Evolutionary conservation across 2,113 vertebrate genomes (phyloP).

Genomic region (Naja naja): DNA sequence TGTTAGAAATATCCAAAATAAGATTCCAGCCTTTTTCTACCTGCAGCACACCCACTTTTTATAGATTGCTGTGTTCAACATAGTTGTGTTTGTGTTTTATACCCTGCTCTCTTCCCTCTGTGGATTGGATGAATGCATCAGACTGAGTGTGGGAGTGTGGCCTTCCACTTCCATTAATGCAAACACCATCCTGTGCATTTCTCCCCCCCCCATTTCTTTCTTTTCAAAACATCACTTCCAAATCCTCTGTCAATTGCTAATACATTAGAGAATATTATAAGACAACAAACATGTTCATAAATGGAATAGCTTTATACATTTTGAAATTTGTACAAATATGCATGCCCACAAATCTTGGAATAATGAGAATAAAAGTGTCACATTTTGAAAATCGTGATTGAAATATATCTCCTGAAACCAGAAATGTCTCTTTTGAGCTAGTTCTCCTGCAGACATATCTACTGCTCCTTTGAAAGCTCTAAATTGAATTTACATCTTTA

Average conservation of each 20-base stretch:
- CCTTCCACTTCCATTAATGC: background rate
- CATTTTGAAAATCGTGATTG: background rate
- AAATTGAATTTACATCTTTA: conserved; percentile 22
- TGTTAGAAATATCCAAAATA: background rate
- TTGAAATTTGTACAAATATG: background rate
- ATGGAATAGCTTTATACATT: background rate
- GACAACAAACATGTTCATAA: background rate
- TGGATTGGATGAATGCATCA: background rate
- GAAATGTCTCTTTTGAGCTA: background rate
- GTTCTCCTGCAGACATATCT: background rate
- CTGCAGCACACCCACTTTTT: background rate
- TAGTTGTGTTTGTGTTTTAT: background rate
- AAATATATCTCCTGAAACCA: background rate
- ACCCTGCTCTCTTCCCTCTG: background rate
- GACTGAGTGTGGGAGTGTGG: background rate
- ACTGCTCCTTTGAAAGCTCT: background rate
- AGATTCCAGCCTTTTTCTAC: background rate
- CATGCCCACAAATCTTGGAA: background rate
- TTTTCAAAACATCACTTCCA: background rate
- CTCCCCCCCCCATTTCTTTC: background rate
- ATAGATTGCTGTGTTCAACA: background rate
- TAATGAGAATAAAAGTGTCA: background rate
- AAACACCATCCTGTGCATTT: background rate
- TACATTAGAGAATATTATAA: background rate
- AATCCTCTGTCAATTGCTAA: background rate